Percentiles rank a stretch among this genome's conserved stretches.
Evolutionary conservation across 2,888 invertebrate genomes (phyloP).

Genomic region (Melanargia galathea): DNA sequence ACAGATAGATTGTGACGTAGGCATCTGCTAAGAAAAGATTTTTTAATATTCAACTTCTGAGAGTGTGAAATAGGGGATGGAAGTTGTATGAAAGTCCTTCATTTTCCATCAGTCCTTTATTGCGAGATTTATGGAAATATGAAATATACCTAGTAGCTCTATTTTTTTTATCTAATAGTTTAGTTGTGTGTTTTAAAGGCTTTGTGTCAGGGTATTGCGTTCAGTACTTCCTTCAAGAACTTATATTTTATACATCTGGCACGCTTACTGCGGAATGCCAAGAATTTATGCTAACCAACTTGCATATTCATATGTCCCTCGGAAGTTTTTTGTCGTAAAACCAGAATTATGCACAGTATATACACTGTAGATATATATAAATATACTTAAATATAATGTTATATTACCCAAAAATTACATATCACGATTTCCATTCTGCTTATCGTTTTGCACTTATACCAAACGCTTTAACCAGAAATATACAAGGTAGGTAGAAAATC

Average conservation of each 20-base stretch:
- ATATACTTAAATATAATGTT: too few species aligned
- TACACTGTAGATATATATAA: background rate
- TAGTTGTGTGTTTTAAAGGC: conserved; percentile 20
- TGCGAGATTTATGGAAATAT: too few species aligned
- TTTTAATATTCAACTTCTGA: too few species aligned
- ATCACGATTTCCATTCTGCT: background rate
- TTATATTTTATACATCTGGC: conserved; percentile 36
- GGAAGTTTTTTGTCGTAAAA: conserved; percentile 20
- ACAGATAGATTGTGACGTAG: too few species aligned
- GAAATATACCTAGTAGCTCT: too few species aligned
- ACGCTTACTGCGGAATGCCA: conserved; percentile 31
- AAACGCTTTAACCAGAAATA: background rate
- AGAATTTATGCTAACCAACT: conserved; percentile 34
- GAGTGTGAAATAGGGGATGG: too few species aligned
- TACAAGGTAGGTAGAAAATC: too few species aligned
- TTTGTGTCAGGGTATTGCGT: conserved; percentile 28
- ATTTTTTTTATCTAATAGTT: background rate
- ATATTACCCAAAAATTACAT: background rate
- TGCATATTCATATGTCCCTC: conserved; percentile 31
- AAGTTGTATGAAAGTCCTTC: too few species aligned
- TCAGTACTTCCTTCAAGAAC: conserved; percentile 30
- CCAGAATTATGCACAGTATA: conserved; percentile 4
- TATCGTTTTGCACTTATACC: background rate
- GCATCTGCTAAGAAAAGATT: too few species aligned
- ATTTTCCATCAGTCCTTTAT: too few species aligned